phyloP scores from a whole-genome alignment of 2,888 invertebrate genomes.

The Augiades crinisus region DNA sequence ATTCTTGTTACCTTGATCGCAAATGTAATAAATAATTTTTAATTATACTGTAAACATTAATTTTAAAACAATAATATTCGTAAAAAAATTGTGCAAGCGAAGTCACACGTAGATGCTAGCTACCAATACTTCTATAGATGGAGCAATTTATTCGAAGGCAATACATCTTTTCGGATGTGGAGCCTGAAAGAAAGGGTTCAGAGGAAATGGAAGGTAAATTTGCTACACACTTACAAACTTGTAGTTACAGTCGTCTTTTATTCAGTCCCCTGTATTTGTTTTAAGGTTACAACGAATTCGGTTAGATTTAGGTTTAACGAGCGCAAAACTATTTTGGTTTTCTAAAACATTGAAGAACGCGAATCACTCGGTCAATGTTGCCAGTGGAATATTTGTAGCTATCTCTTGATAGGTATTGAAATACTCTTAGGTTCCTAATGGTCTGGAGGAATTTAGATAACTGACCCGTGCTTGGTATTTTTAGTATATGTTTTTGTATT shows the following conservation, averaged over 20 bases:
- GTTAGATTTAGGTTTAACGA: not conserved
- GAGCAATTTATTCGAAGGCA: conserved; percentile 32
- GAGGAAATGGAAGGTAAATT: conserved; percentile 26
- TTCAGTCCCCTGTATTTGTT: not conserved
- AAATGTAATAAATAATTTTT: too few relatives aligned
- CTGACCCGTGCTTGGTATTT: too few relatives aligned
- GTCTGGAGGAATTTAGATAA: conserved; percentile 33
- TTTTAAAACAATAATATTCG: too few relatives aligned
- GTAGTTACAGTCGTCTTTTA: not conserved
- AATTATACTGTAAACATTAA: too few relatives aligned
- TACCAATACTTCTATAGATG: conserved; percentile 16
- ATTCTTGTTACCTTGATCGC: too few relatives aligned
- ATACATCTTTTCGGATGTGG: conserved; percentile 29
- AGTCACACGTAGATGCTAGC: not conserved
- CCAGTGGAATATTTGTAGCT: not conserved
- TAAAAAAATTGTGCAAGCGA: not conserved
- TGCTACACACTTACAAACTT: conserved; percentile 11
- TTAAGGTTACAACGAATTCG: not conserved
- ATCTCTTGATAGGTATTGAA: not conserved
- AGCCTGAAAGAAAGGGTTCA: conserved; percentile 30
- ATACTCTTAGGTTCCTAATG: not conserved
- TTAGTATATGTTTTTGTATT: conserved; percentile 82
- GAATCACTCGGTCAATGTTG: conserved; percentile 10
- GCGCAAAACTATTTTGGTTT: not conserved
- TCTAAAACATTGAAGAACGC: conserved; percentile 16